phyloP scores from a whole-genome alignment of 1,140 invertebrate species.

The Aethina tumida region DNA sequence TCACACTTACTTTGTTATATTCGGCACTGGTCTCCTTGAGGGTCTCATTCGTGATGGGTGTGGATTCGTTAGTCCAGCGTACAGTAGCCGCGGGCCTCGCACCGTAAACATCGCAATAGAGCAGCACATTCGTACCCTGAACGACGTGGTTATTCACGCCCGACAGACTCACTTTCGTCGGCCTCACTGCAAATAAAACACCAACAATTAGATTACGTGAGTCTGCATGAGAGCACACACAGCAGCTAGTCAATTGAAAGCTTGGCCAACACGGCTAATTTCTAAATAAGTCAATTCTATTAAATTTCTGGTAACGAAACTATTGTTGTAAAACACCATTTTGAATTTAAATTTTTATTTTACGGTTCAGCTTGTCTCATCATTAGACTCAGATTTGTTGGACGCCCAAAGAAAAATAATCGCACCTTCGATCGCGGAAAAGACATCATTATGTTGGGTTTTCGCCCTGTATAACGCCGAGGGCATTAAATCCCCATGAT shows the following conservation, averaged over 20 bases:
- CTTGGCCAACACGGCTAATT: too few relatives aligned
- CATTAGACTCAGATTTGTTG: too few relatives aligned
- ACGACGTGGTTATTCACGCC: conserved; percentile 64
- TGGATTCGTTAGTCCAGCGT: conserved; percentile 72
- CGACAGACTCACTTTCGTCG: conserved; percentile 59
- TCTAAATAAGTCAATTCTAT: too few relatives aligned
- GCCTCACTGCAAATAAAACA: conserved; percentile 53
- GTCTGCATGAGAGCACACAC: background rate
- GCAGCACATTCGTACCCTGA: conserved; percentile 63
- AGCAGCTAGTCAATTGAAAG: background rate
- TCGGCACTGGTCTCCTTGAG: conserved; percentile 33
- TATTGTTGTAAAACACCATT: too few relatives aligned
- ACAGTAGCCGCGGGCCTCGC: conserved; percentile 72
- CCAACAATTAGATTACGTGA: conserved; percentile 1
- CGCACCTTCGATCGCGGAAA: too few relatives aligned
- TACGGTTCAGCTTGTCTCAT: too few relatives aligned
- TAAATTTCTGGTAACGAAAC: too few relatives aligned
- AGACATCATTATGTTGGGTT: too few relatives aligned
- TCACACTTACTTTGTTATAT: conserved; percentile 36
- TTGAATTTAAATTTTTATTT: too few relatives aligned
- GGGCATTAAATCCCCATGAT: too few relatives aligned
- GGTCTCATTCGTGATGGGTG: conserved; percentile 43
- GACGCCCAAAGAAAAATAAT: too few relatives aligned
- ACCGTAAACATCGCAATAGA: conserved; percentile 65
- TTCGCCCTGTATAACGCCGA: too few relatives aligned